Evolutionary conservation across 2,113 vertebrate genomes (phyloP).

Genomic region (Falco punctatus): DNA sequence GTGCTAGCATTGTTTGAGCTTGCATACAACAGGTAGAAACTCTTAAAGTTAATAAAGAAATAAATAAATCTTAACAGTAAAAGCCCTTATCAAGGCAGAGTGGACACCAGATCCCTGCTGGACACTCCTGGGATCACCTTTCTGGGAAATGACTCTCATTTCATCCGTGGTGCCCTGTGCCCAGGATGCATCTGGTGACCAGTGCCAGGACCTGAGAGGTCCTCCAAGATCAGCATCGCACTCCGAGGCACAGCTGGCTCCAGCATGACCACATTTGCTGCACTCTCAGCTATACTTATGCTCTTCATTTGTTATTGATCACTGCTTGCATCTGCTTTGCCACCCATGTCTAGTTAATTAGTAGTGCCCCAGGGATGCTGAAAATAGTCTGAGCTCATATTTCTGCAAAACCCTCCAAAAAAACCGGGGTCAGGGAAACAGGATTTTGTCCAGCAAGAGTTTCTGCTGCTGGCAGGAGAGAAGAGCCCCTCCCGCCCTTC

Average conservation of each 20-base stretch:
- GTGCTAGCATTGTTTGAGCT: neutral
- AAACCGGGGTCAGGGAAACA: neutral
- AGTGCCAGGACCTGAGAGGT: neutral
- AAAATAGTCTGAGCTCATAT: neutral
- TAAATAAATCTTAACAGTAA: neutral
- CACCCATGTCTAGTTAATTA: neutral
- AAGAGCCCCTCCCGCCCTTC: neutral
- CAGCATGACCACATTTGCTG: neutral
- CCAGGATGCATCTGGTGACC: rapidly evolving
- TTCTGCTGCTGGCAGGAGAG: neutral
- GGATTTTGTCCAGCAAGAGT: neutral
- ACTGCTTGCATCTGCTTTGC: neutral
- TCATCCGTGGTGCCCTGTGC: neutral
- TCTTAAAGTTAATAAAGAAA: neutral
- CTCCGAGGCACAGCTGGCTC: neutral
- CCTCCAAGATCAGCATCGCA: neutral
- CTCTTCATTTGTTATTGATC: neutral
- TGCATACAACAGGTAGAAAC: neutral
- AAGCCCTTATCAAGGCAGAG: neutral
- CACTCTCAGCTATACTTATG: neutral
- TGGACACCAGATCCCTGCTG: neutral
- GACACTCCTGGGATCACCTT: neutral
- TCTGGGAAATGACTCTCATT: neutral
- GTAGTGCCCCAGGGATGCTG: neutral
- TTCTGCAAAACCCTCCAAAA: neutral